Base-by-base conservation (phyloP, 2,113 vertebrate genomes). In the Neodontobutis hainanensis region DNA sequence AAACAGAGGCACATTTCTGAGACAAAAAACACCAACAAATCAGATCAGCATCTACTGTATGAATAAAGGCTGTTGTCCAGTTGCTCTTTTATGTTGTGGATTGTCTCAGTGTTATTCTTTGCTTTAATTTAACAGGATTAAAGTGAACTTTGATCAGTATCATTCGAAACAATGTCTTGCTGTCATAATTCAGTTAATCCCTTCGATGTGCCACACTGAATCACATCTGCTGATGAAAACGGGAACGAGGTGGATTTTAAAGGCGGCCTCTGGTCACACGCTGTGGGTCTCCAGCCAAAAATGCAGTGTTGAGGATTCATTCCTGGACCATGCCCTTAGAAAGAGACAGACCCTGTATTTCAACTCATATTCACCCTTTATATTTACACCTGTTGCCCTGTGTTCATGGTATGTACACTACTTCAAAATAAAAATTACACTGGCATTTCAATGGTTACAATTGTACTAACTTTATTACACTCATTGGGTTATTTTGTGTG, bases 91-190 rank as follows among this genome's bases (percentile, higher is more conserved):
- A 62, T 51, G 43, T 72, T 1, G 4, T 61, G 61, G 61, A 44
- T 47, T 82, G 73, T 3, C 52, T 61, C 47, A 4, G 52, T 81
- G 73, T 79, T 84, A 66, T 77, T 78, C 68, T 80, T 76, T 67
- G 6, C 64, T 82, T 75, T 74, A 65, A 83, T 86, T 27, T 77
- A 83, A 73, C 78, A 38, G 75, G 69, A 79, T 83, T 78, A 74
- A 74, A 70, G 55, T 14, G 51, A 81, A 66, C n/a, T n/a, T n/a
- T n/a, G n/a, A n/a, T n/a, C 70, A 79, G 19, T 84, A 53, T 86
- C 61, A 72, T 62, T 60, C 27, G 57, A 77, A 76, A 67, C 56
- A 60, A 50, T 63, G 73, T 42, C 68, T 68, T 70, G 49, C 64
- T 72, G 78, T 79, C 79, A 69, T 75, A 62, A 61, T 63, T 69